Conservation (phyloP, 1,140 invertebrate genomes). For the Drosophila kohkoa region DNA sequence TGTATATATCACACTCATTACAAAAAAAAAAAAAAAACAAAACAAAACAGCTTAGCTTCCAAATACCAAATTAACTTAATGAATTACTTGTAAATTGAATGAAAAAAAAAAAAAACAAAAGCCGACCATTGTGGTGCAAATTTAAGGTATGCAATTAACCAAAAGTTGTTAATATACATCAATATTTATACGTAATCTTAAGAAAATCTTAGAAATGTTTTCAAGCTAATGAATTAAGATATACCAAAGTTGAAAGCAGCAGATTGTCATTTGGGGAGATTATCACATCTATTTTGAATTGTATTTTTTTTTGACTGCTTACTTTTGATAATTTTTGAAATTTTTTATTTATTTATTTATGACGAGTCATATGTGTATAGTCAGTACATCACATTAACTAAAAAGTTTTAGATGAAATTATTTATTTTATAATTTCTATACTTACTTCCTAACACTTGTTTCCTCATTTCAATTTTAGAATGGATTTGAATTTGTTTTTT, state of each 20-base stretch:
- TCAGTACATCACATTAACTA: too few species aligned
- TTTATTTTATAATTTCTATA: too few species aligned
- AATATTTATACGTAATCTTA: slow-evolving; percentile 21
- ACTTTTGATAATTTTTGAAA: background rate
- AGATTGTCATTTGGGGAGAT: background rate
- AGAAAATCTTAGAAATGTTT: slow-evolving; percentile 1
- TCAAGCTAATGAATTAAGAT: slow-evolving; percentile 11
- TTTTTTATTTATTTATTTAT: background rate
- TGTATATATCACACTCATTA: slow-evolving; percentile 12
- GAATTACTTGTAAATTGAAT: slow-evolving; percentile 35
- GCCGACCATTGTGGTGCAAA: slow-evolving; percentile 40
- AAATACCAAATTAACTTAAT: slow-evolving; percentile 2
- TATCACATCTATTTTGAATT: background rate
- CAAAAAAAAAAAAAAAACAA: background rate
- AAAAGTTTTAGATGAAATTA: too few species aligned
- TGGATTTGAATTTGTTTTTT: too few species aligned
- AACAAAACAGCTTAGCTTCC: slow-evolving; percentile 14
- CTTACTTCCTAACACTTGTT: too few species aligned
- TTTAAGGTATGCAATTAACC: slow-evolving; percentile 45
- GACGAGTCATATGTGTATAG: too few species aligned
- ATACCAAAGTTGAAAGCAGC: slow-evolving; percentile 31
- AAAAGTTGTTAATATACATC: slow-evolving; percentile 49
- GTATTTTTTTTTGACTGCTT: background rate
- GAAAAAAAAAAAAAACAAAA: slow-evolving; percentile 1
- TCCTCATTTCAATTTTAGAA: too few species aligned